Evolutionary conservation across 2,888 invertebrate species (phyloP).

Genomic region (Drosophila melanocephala): DNA sequence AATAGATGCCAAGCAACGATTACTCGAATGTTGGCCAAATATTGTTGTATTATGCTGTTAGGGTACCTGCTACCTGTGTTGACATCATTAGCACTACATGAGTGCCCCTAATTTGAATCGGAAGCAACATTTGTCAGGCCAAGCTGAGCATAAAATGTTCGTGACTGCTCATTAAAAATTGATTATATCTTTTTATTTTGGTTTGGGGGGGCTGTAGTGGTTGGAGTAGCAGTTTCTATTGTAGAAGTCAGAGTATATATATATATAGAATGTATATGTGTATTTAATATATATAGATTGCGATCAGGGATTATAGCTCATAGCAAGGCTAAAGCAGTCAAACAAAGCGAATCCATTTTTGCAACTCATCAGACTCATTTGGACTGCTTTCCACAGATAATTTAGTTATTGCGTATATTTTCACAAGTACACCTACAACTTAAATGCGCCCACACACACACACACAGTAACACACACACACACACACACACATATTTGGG

Average conservation of each 20-base stretch:
- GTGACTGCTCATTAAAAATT: constrained; percentile 24
- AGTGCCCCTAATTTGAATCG: constrained; percentile 19
- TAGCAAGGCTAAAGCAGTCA: not conserved
- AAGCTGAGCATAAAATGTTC: constrained; percentile 54
- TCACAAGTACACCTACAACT: not conserved
- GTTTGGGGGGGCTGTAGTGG: too few relatives aligned
- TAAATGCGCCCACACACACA: not conserved
- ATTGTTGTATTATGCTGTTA: not conserved
- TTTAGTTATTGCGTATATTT: constrained; percentile 43
- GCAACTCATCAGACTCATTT: constrained; percentile 25
- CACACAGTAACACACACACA: not conserved
- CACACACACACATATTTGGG: constrained; percentile 5
- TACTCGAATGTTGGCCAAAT: not conserved
- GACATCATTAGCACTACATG: constrained; percentile 13
- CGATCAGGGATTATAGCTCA: not conserved
- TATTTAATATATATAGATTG: not conserved
- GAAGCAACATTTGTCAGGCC: constrained; percentile 45
- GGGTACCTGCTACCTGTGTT: not conserved
- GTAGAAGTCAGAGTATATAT: not conserved
- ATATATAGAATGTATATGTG: not conserved
- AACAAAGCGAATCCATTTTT: not conserved
- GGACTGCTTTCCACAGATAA: constrained; percentile 39
- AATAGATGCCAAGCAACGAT: constrained; percentile 29
- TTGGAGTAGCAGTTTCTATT: not conserved
- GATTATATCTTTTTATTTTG: not conserved